Percentiles rank a stretch among this genome's conserved stretches.
Evolutionary conservation across 2,888 invertebrate species (phyloP).

Genomic region (Apocheima hispidaria): DNA sequence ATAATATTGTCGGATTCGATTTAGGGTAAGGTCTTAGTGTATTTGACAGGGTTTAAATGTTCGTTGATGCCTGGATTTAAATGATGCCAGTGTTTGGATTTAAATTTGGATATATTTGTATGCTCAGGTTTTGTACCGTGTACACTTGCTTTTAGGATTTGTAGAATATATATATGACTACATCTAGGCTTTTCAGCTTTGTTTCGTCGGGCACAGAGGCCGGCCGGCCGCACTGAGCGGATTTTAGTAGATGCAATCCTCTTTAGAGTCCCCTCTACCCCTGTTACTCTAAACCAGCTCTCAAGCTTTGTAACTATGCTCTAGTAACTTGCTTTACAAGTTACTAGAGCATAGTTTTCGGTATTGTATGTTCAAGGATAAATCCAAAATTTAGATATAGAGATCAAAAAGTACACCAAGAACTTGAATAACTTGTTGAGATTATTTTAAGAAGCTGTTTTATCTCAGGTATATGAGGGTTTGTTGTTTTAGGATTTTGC

Average conservation of each 20-base stretch:
- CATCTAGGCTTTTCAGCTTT: too few species aligned
- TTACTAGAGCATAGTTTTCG: too few species aligned
- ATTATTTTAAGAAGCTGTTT: slow-evolving; percentile 1
- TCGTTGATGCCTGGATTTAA: neutral
- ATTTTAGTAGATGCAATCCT: too few species aligned
- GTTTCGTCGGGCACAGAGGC: too few species aligned
- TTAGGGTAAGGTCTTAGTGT: slow-evolving; percentile 80
- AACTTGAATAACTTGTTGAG: neutral
- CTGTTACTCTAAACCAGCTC: too few species aligned
- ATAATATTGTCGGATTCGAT: slow-evolving; percentile 92
- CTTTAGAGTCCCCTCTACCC: too few species aligned
- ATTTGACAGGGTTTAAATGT: neutral
- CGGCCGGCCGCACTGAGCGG: too few species aligned
- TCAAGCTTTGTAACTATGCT: too few species aligned
- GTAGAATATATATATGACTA: neutral
- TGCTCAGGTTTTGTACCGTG: neutral
- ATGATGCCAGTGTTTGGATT: neutral
- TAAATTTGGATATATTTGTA: neutral
- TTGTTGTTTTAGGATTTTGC: neutral
- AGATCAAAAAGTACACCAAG: neutral
- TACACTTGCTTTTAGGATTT: neutral
- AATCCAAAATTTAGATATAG: neutral
- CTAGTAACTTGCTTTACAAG: too few species aligned
- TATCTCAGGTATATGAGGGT: neutral
- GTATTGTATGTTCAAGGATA: neutral